A percentile compares a stretch with the other conserved stretches of the same genome.
phyloP scores from a whole-genome alignment of 2,113 vertebrate species.

The Nesogale talazaci region DNA sequence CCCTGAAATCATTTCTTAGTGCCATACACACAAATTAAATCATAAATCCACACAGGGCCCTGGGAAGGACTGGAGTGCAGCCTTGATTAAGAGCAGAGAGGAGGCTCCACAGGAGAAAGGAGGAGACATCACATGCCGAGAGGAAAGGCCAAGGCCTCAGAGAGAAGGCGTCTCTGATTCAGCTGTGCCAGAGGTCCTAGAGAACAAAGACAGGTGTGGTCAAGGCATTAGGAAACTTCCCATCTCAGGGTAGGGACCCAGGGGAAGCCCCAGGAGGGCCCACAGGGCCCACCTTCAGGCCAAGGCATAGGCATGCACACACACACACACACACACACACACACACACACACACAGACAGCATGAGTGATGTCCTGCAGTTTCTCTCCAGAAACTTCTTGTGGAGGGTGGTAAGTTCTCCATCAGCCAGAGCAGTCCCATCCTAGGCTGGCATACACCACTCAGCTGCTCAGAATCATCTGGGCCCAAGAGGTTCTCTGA shows the following conservation, averaged over 20 bases:
- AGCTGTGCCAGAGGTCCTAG: background rate
- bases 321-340: too few relatives aligned
- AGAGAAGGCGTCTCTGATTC: slow-evolving; percentile 41
- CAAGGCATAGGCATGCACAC: too few relatives aligned
- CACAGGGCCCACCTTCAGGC: fast-evolving
- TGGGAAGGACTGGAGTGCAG: slow-evolving; percentile 49
- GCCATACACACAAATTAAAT: slow-evolving; percentile 81
- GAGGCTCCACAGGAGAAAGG: slow-evolving; percentile 9
- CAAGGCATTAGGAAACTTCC: background rate
- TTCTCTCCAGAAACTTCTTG: background rate
- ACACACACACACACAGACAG: too few relatives aligned
- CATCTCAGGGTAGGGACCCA: slow-evolving; percentile 48
- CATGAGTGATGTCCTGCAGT: too few relatives aligned
- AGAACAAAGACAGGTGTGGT: background rate
- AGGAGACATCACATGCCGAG: background rate
- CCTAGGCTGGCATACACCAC: background rate
- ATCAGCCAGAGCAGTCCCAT: background rate
- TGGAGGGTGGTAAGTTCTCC: background rate
- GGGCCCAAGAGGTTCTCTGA: background rate
- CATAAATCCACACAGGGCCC: slow-evolving; percentile 76
- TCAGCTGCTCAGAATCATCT: background rate
- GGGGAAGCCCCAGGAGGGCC: background rate
- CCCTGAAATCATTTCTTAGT: slow-evolving; percentile 80
- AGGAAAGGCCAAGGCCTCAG: background rate
- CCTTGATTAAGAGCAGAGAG: slow-evolving; percentile 49